Base-by-base conservation (phyloP, 2,797 vertebrate species). In the Siniperca undulata region DNA sequence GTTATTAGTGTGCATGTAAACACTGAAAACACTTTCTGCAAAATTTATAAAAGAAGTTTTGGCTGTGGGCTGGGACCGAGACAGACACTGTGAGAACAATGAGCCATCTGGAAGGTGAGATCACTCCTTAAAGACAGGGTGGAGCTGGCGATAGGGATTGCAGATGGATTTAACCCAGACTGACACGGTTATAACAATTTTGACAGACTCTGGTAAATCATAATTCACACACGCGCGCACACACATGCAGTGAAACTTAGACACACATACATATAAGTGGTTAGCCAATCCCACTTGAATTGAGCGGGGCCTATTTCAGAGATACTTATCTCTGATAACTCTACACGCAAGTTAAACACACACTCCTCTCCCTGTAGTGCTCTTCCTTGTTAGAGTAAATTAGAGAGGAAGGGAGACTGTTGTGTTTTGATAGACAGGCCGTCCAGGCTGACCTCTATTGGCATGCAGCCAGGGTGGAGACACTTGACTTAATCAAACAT, bases 401-500 rank as follows among this genome's bases (percentile, higher is more conserved):
- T 44, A 59, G 38, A 60, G 19, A n/a, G 22, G 70, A 78, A 70
- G 52, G 44, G 56, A 78, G 64, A 55, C 55, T 30, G 64, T 70
- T 30, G 67, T 91, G 90, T 92, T 94, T 91, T 87, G 59, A 27
- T 68, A 83, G 89, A 86, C 88, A 36, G 60, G 52, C 75, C 17
- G 86, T 89, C 83, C 81, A 78, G 87, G 14, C 76, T 89, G 92
- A 94, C 93, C 92, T 86, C 84, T 8, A 74, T 12, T 89, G 85
- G 89, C 90, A 58, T 12, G 77, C 64, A 46, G 87, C 91, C 88
- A 88, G 89, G 89, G 82, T 80, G 88, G 88, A 93, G 91, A 89
- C 88, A 75, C 89, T 91, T 77, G 89, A 91, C 88, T 89, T 93
- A 93, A 94, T 93, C 92, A 88, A 82, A 68, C 78, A 70, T 90